These are phyloP conservation scores for Poecilobothrus nobilitatus DNA, from an alignment of 2,888 invertebrate genomes.

Conservation along the genomic window DNA sequence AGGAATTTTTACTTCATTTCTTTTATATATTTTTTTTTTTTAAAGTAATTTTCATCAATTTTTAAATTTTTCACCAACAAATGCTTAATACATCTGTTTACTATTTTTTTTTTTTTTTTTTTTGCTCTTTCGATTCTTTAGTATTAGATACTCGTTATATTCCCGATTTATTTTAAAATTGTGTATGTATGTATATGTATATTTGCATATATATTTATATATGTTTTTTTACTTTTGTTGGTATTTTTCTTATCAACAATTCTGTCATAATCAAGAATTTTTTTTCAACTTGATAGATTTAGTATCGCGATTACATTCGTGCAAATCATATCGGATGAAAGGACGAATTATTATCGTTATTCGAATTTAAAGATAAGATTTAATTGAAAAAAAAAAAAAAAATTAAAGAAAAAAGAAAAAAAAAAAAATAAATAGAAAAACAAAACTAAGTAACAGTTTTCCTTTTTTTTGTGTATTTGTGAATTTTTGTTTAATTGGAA, in stretches of 20 bases:
- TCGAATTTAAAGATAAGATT: neutral
- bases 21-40: no score
- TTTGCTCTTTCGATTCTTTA: neutral
- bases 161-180: neutral
- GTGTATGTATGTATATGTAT: no score
- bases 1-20: no score
- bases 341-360: neutral
- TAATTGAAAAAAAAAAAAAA: neutral
- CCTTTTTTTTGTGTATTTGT: no score
- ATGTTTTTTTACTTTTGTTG: neutral
- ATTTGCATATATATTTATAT: no score
- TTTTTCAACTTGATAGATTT: neutral
- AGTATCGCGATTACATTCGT: constrained; percentile 6
- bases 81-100: no score
- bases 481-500: no score
- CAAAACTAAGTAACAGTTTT: no score
- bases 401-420: neutral
- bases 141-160: neutral
- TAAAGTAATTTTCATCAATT: no score
- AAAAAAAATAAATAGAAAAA: neutral
- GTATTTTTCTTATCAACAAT: neutral
- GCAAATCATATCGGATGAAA: neutral
- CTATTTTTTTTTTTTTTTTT: neutral
- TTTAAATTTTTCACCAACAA: no score
- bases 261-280: neutral